Evolutionary conservation across 2,113 vertebrate species (phyloP), one percentile per base, ranked within the genome.

Genomic region (Oncorhynchus tshawytscha): DNA sequence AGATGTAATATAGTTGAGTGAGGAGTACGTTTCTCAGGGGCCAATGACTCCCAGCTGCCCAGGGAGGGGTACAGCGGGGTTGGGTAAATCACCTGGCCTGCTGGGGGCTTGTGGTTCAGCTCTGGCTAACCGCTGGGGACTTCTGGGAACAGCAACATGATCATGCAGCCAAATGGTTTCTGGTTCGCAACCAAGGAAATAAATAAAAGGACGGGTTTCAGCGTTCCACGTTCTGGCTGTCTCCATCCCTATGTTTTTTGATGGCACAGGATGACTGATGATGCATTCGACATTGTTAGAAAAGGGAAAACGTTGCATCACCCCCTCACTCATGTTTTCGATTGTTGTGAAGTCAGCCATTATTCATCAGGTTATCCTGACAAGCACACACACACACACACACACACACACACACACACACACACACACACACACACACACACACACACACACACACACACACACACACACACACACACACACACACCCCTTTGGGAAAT

Each of bases 121-220:
- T 62, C 59, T 62, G 59, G 20, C 12, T 22, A 60, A 62, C 18
- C n/a, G 1, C n/a, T 3, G 70, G 22, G n/a, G 4, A 49, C 48
- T 49, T 54, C 71, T 60, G 27, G 54, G 71, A 20, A 31, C 5
- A 34, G 27, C 25, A 60, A 9, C 71, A 72, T 29, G 71, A 54
- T 13, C 71, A 72, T 60, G 51, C 60, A 60, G 71, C 18, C 51
- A 59, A 72, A 72, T 31, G 57, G 71, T 72, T 72, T 60, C 71
- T 60, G 25, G 49, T 72, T 54, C 51, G 15, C 54, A 72, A 72
- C 60, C 27, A 72, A 72, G 70, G 70, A 59, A 72, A 72, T 72
- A 51, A 59, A 72, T 60, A 72, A 2, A 57, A 16, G 49, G 49
- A 18, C 57, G 60, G 49, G 13, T 51, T 51, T 51, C 11, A 51